A percentile compares a stretch with the other conserved stretches of the same genome.
Evolutionary conservation across 2,888 invertebrate genomes (phyloP).

Genomic region (Disparrhopalites patrizii): DNA sequence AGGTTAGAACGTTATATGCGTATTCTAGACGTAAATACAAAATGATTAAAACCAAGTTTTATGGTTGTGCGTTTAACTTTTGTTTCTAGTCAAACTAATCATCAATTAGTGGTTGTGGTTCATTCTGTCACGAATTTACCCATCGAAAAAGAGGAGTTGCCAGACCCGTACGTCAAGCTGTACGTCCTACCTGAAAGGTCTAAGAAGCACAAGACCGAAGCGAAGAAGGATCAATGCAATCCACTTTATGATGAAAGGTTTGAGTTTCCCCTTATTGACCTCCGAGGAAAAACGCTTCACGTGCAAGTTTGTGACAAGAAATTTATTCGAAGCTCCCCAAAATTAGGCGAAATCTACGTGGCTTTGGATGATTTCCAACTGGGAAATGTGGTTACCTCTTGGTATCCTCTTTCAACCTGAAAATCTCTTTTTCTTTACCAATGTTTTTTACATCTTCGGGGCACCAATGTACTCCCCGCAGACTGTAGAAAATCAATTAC

Average conservation of each 20-base stretch:
- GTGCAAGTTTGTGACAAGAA: slow-evolving; percentile 48
- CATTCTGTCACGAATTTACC: slow-evolving; percentile 84
- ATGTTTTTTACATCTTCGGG: no score
- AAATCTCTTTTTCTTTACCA: no score
- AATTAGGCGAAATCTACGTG: slow-evolving; percentile 41
- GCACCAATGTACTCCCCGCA: no score
- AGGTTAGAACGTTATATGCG: no score
- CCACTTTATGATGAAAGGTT: slow-evolving; percentile 46
- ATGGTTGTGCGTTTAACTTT: no score
- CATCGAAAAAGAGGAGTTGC: slow-evolving; percentile 75
- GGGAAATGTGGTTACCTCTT: slow-evolving; percentile 46
- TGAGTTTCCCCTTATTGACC: slow-evolving; percentile 47
- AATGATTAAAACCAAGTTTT: no score
- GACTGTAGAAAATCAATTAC: no score
- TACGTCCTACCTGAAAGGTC: slow-evolving; percentile 78
- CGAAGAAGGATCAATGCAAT: slow-evolving; percentile 47
- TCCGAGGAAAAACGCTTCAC: slow-evolving; percentile 45
- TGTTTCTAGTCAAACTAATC: slow-evolving; percentile 55
- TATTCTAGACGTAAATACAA: no score
- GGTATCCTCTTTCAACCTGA: slow-evolving; percentile 40
- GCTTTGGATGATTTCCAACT: slow-evolving; percentile 46
- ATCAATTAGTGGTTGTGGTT: slow-evolving; percentile 75
- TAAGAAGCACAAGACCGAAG: slow-evolving; percentile 80
- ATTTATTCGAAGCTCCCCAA: slow-evolving; percentile 45
- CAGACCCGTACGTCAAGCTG: slow-evolving; percentile 85